These are phyloP conservation scores for Oreochromis mossambicus DNA, from an alignment of 2,797 vertebrate species.

Conservation along the genomic window DNA sequence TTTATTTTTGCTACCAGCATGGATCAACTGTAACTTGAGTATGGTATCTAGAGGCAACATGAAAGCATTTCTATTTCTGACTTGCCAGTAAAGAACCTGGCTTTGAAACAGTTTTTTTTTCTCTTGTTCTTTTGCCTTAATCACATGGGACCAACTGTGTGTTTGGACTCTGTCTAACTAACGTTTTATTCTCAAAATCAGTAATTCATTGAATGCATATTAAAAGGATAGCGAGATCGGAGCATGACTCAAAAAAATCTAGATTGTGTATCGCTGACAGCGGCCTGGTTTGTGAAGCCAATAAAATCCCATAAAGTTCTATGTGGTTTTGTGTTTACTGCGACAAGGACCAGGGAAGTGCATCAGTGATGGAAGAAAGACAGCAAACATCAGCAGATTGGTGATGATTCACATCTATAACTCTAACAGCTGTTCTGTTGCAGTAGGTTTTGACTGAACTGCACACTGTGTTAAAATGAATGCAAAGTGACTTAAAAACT, in stretches of 20 bases:
- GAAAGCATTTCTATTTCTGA: not conserved
- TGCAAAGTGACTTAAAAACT: not conserved
- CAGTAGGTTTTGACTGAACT: not conserved
- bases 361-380: not conserved
- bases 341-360: not conserved
- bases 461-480: not conserved
- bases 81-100: slow-evolving; percentile 8
- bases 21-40: not conserved
- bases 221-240: not conserved
- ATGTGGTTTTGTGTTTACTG: not conserved
- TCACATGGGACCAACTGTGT: slow-evolving; percentile 2
- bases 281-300: not conserved
- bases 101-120: not conserved
- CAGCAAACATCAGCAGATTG: not conserved
- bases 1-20: not conserved
- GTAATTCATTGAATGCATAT: not conserved
- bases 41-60: not conserved
- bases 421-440: not conserved
- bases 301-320: not conserved
- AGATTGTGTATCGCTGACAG: fast-evolving
- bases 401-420: not conserved
- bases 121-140: not conserved
- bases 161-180: not conserved
- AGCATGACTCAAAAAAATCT: not conserved
- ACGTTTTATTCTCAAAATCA: not conserved